These are phyloP conservation scores for Aphidius ervi DNA, from an alignment of 1,140 invertebrate genomes.

Conservation along the genomic window DNA sequence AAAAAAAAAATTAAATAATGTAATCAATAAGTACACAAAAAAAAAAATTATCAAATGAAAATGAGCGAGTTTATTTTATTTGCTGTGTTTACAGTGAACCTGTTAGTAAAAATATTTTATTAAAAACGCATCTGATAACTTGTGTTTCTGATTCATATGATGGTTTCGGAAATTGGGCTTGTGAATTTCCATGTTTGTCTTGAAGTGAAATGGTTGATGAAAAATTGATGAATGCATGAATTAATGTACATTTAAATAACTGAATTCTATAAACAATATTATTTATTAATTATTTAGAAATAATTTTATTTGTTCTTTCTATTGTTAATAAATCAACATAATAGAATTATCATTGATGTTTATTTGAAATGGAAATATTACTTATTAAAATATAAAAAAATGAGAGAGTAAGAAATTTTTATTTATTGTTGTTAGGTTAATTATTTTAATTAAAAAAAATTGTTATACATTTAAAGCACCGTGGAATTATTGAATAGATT, in stretches of 20 bases:
- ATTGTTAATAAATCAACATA: background rate
- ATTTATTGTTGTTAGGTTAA: too few species aligned
- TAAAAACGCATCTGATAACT: conserved; percentile 63
- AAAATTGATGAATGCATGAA: conserved; percentile 39
- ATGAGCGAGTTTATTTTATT: too few species aligned
- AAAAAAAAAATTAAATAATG: too few species aligned
- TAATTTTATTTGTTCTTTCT: too few species aligned
- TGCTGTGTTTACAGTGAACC: conserved; percentile 63
- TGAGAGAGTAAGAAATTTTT: too few species aligned
- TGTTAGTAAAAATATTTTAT: conserved; percentile 46
- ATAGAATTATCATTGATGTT: too few species aligned
- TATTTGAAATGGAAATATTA: too few species aligned
- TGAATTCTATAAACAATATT: background rate
- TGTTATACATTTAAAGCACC: too few species aligned
- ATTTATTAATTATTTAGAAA: background rate
- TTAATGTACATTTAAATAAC: conserved; percentile 45
- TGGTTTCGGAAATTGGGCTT: conserved; percentile 27
- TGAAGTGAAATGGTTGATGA: conserved; percentile 40
- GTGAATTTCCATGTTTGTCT: conserved; percentile 43
- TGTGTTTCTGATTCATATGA: conserved; percentile 53
- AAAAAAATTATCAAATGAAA: conserved; percentile 28
- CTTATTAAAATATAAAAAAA: too few species aligned
- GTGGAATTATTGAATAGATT: too few species aligned
- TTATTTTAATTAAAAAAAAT: too few species aligned
- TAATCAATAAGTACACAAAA: conserved; percentile 32